Base-by-base conservation (phyloP, 2,113 vertebrate species). In the Charina bottae region DNA sequence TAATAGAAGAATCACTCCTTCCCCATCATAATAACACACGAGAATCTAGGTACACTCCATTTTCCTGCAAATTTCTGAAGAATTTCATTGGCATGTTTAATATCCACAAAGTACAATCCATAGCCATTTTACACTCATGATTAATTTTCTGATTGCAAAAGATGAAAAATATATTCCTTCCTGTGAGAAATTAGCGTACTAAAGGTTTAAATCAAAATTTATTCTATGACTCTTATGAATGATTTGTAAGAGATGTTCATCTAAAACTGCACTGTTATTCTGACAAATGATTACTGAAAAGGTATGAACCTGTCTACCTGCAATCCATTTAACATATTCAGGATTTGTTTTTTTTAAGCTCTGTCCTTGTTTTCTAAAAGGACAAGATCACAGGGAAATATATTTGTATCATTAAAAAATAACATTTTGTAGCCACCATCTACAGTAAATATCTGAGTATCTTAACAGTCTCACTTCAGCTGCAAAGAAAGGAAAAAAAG, bases 401-500 rank as follows among this genome's bases (percentile, higher is more conserved):
- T 58, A 8, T 13, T 56, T 87, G 37, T 58, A 72, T 37, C 58
- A 87, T 91, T 87, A 87, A 91, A 91, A 54, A 58, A 15, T 87
- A 91, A 91, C 72, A 62, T 91, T 56, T 62, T 62, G 78, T 87
- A 85, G 68, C 17, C 89, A 72, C 12, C 28, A 88, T 92, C 58
- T 83, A n/a, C n/a, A n/a, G n/a, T n/a, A 92, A 89, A 83, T 89
- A 89, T 89, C 33, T 84, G 62, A 92, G 60, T 91, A 87, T 46
- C 54, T 42, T 28, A 55, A 11, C 24, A 64, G 23, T 42, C 42
- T 78, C 24, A 58, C 21, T 62, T 56, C 53, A 54, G 28, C 68
- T 26, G 54, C 87, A 33, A 78, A 60, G 59, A 49, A 5, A 49
- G 6, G 6, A 5, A 49, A 49, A 49, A 5, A 49, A 49, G 49